Conservation (phyloP, 2,797 vertebrate species). For the Bovichtus diacanthus region DNA sequence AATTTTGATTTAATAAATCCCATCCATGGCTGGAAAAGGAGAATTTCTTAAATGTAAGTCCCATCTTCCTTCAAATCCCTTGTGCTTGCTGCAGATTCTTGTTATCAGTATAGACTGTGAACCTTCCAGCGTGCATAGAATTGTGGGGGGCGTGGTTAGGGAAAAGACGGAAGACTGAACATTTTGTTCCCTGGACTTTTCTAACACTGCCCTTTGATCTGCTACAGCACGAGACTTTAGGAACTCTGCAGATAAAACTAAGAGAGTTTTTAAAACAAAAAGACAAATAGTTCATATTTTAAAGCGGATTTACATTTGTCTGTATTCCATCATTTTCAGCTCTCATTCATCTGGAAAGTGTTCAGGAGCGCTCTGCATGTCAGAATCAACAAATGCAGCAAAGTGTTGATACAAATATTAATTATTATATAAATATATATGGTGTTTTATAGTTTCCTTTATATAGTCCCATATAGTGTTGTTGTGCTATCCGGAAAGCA, state of each 20-base stretch:
- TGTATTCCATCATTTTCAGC: background rate
- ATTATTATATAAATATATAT: background rate
- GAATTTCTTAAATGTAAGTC: too few relatives aligned
- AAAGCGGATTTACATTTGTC: background rate
- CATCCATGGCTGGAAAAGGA: background rate
- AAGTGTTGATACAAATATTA: background rate
- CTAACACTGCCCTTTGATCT: constrained; percentile 1
- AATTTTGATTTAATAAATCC: background rate
- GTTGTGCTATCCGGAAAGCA: background rate
- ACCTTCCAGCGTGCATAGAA: background rate
- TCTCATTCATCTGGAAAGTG: background rate
- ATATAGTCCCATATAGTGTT: background rate
- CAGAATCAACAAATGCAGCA: background rate
- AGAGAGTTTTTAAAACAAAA: too few relatives aligned
- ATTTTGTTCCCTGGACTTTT: constrained; percentile 64
- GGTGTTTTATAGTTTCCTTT: background rate
- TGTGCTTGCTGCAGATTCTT: background rate
- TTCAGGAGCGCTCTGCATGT: too few relatives aligned
- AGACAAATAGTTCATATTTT: too few relatives aligned
- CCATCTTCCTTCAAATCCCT: too few relatives aligned
- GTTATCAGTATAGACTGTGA: background rate
- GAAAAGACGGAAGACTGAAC: constrained; percentile 37
- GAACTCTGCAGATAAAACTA: background rate
- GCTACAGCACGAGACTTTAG: too few relatives aligned
- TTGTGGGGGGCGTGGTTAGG: constrained; percentile 39